These are phyloP conservation scores for Crossaster papposus DNA, from an alignment of 53 echinoderm and acorn worm genomes.

Conservation along the genomic window DNA sequence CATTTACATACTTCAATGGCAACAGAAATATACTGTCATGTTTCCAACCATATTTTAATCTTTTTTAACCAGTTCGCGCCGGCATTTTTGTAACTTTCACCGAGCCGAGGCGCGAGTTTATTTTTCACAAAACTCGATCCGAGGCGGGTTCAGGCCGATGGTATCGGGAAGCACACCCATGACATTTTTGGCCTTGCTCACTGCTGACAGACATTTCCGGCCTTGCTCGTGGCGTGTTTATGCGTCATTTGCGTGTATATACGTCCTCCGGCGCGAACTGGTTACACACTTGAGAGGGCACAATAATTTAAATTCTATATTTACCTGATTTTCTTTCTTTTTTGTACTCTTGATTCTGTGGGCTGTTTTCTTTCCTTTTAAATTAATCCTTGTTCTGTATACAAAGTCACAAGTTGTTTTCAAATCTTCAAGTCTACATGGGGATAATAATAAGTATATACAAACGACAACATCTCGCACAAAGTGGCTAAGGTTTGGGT, in stretches of 20 bases:
- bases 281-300: background rate
- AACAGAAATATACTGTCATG: background rate
- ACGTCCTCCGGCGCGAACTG: no score
- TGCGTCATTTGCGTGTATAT: no score
- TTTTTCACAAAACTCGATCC: no score
- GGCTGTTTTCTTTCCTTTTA: background rate
- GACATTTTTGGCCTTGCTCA: no score
- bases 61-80: no score
- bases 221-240: no score
- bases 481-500: background rate
- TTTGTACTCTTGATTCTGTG: background rate
- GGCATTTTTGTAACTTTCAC: no score
- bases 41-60: background rate
- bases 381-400: slow-evolving; percentile 3
- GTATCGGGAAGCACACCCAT: no score
- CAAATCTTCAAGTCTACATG: slow-evolving; percentile 30
- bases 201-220: no score
- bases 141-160: no score
- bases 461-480: slow-evolving; percentile 44
- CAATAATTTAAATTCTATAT: background rate
- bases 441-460: slow-evolving; percentile 37
- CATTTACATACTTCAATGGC: background rate
- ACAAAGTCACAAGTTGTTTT: slow-evolving; percentile 40
- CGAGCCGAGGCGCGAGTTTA: no score
- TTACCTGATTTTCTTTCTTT: background rate